Evolutionary conservation across 1,140 invertebrate genomes (phyloP), one percentile per base, ranked within the genome.

Genomic region (Procambarus virginalis): DNA sequence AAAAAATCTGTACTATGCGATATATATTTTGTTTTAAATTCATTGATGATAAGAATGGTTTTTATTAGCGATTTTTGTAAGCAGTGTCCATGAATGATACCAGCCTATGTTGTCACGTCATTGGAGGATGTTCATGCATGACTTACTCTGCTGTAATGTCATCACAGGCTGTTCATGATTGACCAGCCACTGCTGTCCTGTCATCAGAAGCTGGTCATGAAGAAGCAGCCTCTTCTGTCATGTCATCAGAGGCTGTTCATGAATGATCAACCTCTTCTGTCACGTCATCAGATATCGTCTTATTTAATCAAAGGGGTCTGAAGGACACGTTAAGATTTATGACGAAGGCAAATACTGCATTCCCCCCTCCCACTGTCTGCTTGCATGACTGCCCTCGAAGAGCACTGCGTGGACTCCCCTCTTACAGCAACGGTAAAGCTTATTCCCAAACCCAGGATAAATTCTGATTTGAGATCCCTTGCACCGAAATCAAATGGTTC

Each of bases 401-500:
- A 73, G 22, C 68, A 73, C n/a, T 73, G 5, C 5, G 6, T 73
- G n/a, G n/a, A 5, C 68, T 73, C 68, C 68, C 68, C 68, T 73
- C 68, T 34, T 34, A 73, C 22, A 9, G 68, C 5, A 34, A 73
- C n/a, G 20, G 68, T 10, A 73, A 73, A 73, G 34, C n/a, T 73
- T 73, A 73, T 73, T 73, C 68, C 68, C 68, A 73, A 20, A 73
- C 68, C 68, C 68, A 73, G 20, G 68, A 73, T 73, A 73, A 73
- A 73, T 73, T 34, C 68, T 20, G 60, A 64, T 64, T 58, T 20
- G 60, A 20, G 60, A 5, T 17, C 68, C 68, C n/a, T 22, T 22
- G 68, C n/a, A n/a, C n/a, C 20, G n/a, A 22, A 34, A 73, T 73
- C 68, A 73, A 73, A 73, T 73, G 68, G 68, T 8, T 73, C 68